These are phyloP conservation scores for Drosophila bocki DNA, from an alignment of 1,140 invertebrate genomes.

Conservation along the genomic window DNA sequence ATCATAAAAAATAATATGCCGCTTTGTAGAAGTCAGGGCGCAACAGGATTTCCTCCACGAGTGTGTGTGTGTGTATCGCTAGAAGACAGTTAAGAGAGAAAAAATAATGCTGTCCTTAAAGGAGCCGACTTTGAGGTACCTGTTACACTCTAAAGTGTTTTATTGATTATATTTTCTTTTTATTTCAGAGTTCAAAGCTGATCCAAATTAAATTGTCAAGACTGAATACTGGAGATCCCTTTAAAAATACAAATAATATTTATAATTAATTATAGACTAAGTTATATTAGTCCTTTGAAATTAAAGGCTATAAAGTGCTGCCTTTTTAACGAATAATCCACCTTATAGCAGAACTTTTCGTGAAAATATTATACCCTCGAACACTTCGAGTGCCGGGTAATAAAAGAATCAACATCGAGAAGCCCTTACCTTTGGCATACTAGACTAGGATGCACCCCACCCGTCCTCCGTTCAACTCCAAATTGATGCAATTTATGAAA, in stretches of 20 bases:
- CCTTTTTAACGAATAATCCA: not conserved
- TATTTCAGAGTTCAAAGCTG: not conserved
- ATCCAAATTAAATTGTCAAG: not conserved
- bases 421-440: slow-evolving; percentile 68
- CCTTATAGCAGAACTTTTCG: not conserved
- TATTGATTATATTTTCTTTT: not conserved
- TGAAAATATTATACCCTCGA: not conserved
- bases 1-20: slow-evolving; percentile 81
- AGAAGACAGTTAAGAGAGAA: slow-evolving; percentile 24
- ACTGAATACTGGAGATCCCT: too few species aligned
- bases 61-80: slow-evolving; percentile 35
- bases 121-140: slow-evolving; percentile 1
- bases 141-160: not conserved
- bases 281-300: too few species aligned
- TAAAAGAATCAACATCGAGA: slow-evolving; percentile 48
- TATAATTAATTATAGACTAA: too few species aligned
- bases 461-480: slow-evolving; percentile 42
- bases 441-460: not conserved
- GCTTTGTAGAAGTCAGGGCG: slow-evolving; percentile 50
- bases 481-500: slow-evolving; percentile 83
- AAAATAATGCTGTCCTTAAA: not conserved
- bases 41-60: slow-evolving; percentile 70
- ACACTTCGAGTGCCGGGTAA: slow-evolving; percentile 1
- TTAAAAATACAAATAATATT: too few species aligned
- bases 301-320: not conserved